Conservation (phyloP, 2,797 vertebrate genomes). For the Crenuchus spilurus region DNA sequence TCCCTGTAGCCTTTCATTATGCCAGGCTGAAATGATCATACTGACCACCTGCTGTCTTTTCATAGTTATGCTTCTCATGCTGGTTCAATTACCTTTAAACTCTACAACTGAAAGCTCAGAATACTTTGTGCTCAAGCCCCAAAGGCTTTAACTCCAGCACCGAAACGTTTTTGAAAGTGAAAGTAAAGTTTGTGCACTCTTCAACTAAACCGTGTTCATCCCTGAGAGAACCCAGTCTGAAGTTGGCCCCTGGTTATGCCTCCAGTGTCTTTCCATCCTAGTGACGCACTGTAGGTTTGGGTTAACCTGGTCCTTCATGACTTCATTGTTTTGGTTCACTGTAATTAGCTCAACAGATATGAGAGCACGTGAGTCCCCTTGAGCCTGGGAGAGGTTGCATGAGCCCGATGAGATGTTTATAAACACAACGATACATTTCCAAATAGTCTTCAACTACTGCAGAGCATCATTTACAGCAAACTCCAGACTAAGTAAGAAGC, state of each 20-base stretch:
- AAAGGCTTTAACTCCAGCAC: too few relatives aligned
- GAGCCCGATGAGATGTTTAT: constrained; percentile 37
- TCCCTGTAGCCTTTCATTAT: background rate
- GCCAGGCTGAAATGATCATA: constrained; percentile 34
- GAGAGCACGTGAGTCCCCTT: background rate
- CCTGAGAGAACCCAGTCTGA: too few relatives aligned
- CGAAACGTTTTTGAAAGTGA: too few relatives aligned
- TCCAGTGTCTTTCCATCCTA: too few relatives aligned
- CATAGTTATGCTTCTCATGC: constrained; percentile 14
- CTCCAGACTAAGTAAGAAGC: constrained; percentile 17
- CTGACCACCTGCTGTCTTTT: constrained; percentile 39
- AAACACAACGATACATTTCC: constrained; percentile 37
- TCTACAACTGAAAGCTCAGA: constrained; percentile 45
- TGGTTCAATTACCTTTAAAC: constrained; percentile 45
- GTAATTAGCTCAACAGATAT: constrained; percentile 40
- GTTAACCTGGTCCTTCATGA: background rate
- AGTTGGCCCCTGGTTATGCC: too few relatives aligned
- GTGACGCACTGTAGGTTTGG: background rate
- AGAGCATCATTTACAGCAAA: background rate
- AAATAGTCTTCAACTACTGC: constrained; percentile 29
- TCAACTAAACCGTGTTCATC: too few relatives aligned
- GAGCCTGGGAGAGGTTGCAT: constrained; percentile 34
- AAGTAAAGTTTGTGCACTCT: too few relatives aligned
- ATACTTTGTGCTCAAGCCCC: too few relatives aligned
- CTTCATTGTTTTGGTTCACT: constrained; percentile 14